These are phyloP conservation scores for Drosophila lacicola DNA, from an alignment of 2,888 invertebrate genomes.

Conservation along the genomic window DNA sequence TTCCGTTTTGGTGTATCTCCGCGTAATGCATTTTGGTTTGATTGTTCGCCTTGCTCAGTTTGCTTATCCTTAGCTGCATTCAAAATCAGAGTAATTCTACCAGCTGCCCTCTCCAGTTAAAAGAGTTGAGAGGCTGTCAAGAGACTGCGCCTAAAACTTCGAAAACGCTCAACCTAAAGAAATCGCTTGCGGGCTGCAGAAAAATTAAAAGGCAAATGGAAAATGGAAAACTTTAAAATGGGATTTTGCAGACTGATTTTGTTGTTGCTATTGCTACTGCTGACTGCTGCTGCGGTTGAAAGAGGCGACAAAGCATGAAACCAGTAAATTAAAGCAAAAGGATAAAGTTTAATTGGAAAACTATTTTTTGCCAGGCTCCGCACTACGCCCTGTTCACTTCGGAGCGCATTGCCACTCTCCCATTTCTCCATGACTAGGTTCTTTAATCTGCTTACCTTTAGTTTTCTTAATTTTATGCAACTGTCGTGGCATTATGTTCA, in stretches of 20 bases:
- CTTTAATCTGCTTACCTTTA: slow-evolving; percentile 81
- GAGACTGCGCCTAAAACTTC: slow-evolving; percentile 38
- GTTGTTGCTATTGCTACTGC: slow-evolving; percentile 33
- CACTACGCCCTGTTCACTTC: slow-evolving; percentile 4
- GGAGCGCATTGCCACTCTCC: not conserved
- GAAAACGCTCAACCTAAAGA: slow-evolving; percentile 50
- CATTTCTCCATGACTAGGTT: slow-evolving; percentile 36
- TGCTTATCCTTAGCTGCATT: slow-evolving; percentile 46
- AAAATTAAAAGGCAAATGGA: slow-evolving; percentile 50
- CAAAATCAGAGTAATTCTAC: slow-evolving; percentile 52
- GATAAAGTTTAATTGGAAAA: slow-evolving; percentile 86
- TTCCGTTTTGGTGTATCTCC: slow-evolving; percentile 15
- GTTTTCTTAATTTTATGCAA: slow-evolving; percentile 80
- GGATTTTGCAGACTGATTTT: slow-evolving; percentile 60
- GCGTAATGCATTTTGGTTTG: slow-evolving; percentile 37
- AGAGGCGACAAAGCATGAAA: slow-evolving; percentile 85
- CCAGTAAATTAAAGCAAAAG: slow-evolving; percentile 85
- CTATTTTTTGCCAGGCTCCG: slow-evolving; percentile 74
- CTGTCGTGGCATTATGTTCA: slow-evolving; percentile 73
- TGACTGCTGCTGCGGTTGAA: slow-evolving; percentile 79
- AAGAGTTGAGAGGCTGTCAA: slow-evolving; percentile 19
- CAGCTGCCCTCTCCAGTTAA: slow-evolving; percentile 10
- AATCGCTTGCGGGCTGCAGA: slow-evolving; percentile 50
- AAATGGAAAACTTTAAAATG: slow-evolving; percentile 78
- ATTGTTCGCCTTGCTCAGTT: slow-evolving; percentile 27